phyloP scores from a whole-genome alignment of 2,797 vertebrate genomes.

The Acipenser oxyrinchus region DNA sequence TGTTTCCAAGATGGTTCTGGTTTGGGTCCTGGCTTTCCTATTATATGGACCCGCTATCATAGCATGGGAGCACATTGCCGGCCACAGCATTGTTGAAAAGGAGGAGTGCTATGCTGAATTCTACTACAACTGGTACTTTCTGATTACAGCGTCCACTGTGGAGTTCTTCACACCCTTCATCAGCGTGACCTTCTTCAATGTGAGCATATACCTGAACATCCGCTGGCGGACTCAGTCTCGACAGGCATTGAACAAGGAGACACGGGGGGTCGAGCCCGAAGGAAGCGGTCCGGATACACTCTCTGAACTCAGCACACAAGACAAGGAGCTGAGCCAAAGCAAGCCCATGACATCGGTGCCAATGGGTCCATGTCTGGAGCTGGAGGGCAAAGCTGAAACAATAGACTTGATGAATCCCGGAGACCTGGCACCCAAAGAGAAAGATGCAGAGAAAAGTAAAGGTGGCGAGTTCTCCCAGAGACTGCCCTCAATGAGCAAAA shows the following conservation, averaged over 20 bases:
- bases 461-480: too few relatives aligned
- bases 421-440: constrained; percentile 16
- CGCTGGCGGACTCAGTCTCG: constrained; percentile 72
- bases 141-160: constrained; percentile 84
- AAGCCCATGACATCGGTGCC: constrained; percentile 23
- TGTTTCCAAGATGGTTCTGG: constrained; percentile 81
- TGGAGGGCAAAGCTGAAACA: constrained; percentile 18
- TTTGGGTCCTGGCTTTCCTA: constrained; percentile 88
- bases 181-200: constrained; percentile 89
- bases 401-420: constrained; percentile 25
- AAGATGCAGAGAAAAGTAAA: too few relatives aligned
- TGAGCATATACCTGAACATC: constrained; percentile 95
- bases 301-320: constrained; percentile 29
- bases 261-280: constrained; percentile 30
- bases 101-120: constrained; percentile 90
- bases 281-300: constrained; percentile 21
- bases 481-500: too few relatives aligned
- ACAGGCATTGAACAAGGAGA: constrained; percentile 50
- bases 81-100: constrained; percentile 68
- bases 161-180: constrained; percentile 95
- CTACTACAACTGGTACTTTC: constrained; percentile 95
- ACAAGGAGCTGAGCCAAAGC: constrained; percentile 30
- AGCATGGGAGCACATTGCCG: constrained; percentile 81
- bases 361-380: constrained; percentile 4
- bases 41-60: constrained; percentile 91